Evolutionary conservation across 2,888 invertebrate genomes (phyloP), one percentile per base, ranked within the genome.

Genomic region (Stenodera caucasica): DNA sequence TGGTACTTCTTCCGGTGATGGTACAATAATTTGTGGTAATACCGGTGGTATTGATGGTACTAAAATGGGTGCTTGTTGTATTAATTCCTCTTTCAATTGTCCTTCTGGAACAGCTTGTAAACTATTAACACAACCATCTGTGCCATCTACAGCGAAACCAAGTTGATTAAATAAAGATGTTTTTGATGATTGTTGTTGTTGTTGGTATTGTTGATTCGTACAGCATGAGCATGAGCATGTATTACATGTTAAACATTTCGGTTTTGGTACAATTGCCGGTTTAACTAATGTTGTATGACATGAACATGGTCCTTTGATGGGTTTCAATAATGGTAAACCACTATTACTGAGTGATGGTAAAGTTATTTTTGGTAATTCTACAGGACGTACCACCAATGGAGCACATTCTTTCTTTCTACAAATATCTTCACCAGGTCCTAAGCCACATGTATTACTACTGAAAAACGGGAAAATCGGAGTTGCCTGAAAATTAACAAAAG

Each of bases 241-340:
- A n/a, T n/a, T n/a, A n/a, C n/a, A n/a, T n/a, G n/a, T n/a, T n/a
- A n/a, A n/a, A 56, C 75, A 78, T 0, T 67, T 64, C 14, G 78
- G 78, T 65, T 69, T 73, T 2, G 79, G 78, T 15, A 79, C 67
- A 4, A 74, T 55, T 3, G 80, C 80, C 4, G 80, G 79, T 49
- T 74, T 74, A 0, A 80, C 78, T 29, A 79, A 74, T 40, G 75
- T 74, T 55, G 71, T 73, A 49, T 70, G 74, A 63, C 75, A 72
- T 12, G 70, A 70, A 62, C 78, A 77, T 3, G 77, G 71, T 50
- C 77, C 75, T 4, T 73, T 70, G 1, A 77, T 63, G 2, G 78
- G 76, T 50, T 66, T 67, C 23, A 75, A 56, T 55, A 61, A 64
- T 37, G 57, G 55, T 49, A 12, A 26, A 49, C n/a, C n/a, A n/a